Base-by-base conservation (phyloP, 2,797 vertebrate genomes). In the Hyperoplus lanceolatus region DNA sequence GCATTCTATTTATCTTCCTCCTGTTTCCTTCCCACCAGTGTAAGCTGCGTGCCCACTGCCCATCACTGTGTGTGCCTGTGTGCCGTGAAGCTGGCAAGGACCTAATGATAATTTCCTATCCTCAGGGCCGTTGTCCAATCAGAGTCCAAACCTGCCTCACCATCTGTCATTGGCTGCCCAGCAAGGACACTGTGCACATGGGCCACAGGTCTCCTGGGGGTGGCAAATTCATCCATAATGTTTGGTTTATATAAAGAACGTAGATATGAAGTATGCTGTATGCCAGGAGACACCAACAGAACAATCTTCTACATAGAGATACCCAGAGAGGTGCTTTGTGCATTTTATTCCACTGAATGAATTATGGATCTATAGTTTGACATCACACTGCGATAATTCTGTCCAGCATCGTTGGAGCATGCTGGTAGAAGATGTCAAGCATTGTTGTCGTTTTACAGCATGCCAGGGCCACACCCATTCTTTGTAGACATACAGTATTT, bases 91-190 rank as follows among this genome's bases (percentile, higher is more conserved):
- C 15, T 29, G 48, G 49, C 54, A 56, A 64, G 72, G 43, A 55
- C 58, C 51, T 66, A 4, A 54, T 83, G 70, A 75, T 77, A 13
- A 54, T 73, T 88, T 83, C 66, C 67, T 59, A 77, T 75, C 71
- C 86, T 73, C 42, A 45, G 75, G 86, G 87, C 79, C 73, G 62
- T 64, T 69, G 85, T 87, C 77, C 73, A 84, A 71, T 91, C 73
- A 58, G 70, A 79, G 73, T 79, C 81, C 66, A 72, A 80, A 81
- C 78, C 86, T 76, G 71, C 77, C 66, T 75, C 43, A 5, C 89
- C 84, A 91, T 94, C 91, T 92, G 91, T 86, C 84, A 68, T 38
- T 87, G 76, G 62, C 76, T 54, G 45, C 70, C 41, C 73, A 85
- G 73, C 43, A 69, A 87, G 83, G 81, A 80, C 77, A 59, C 71